Evolutionary conservation across 2,113 vertebrate genomes (phyloP).

Genomic region (Nesoenas mayeri): DNA sequence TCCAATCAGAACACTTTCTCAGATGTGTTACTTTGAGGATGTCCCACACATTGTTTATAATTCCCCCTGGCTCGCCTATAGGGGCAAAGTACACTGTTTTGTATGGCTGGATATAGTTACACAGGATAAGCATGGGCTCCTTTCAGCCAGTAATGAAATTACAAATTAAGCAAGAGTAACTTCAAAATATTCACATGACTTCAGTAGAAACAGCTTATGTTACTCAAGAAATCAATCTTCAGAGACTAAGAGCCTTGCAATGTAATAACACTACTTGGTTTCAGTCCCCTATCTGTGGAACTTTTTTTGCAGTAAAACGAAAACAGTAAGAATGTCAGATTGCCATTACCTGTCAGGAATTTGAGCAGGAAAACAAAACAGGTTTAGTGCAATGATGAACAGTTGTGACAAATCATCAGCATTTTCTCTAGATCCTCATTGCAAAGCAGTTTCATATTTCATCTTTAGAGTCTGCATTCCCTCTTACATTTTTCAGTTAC

Average conservation of each 20-base stretch:
- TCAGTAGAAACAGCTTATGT: constrained; percentile 29
- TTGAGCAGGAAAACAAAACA: constrained; percentile 63
- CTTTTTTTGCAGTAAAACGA: constrained; percentile 43
- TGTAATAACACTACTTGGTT: constrained; percentile 55
- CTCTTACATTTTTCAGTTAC: background rate
- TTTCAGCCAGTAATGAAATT: background rate
- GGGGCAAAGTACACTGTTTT: background rate
- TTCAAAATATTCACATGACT: constrained; percentile 38
- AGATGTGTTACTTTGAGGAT: background rate
- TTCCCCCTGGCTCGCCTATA: background rate
- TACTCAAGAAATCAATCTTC: constrained; percentile 50
- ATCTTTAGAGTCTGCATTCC: constrained; percentile 36
- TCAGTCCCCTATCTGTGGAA: constrained; percentile 49
- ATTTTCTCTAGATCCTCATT: constrained; percentile 48
- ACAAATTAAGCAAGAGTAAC: background rate
- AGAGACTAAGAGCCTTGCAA: constrained; percentile 26
- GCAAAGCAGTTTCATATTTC: constrained; percentile 64
- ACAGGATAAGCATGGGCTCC: background rate
- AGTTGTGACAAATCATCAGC: constrained; percentile 60
- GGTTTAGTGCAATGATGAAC: constrained; percentile 54
- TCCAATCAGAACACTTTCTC: background rate
- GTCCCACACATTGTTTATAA: background rate
- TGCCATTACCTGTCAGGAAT: constrained; percentile 52
- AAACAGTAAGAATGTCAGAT: constrained; percentile 56
- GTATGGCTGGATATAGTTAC: background rate